phyloP scores from a whole-genome alignment of 2,113 vertebrate species.

The Neotoma lepida region DNA sequence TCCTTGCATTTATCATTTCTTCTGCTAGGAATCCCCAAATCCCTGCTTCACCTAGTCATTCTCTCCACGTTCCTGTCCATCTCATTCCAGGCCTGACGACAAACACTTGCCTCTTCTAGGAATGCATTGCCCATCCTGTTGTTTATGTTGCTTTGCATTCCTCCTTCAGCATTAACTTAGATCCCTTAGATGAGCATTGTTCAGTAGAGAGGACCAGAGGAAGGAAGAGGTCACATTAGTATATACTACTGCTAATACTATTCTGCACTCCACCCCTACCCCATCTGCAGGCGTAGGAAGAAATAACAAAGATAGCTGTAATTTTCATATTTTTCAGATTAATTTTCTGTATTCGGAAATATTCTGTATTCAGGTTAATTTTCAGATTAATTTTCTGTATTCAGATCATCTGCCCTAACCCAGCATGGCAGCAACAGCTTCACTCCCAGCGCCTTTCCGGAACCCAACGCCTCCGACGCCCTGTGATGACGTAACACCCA shows the following conservation, averaged over 20 bases:
- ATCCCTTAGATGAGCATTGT: not conserved
- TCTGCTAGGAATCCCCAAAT: slow-evolving; percentile 10
- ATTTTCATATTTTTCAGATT: not conserved
- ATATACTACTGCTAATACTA: not conserved
- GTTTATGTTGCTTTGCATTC: not conserved
- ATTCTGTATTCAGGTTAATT: not conserved
- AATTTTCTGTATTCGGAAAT: fast-evolving
- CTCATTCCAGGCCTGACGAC: not conserved
- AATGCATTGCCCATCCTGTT: not conserved
- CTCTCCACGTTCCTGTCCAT: not conserved
- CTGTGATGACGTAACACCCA: slow-evolving; percentile 33
- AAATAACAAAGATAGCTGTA: not conserved
- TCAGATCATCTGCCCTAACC: not conserved
- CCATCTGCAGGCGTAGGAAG: not conserved
- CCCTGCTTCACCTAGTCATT: not conserved
- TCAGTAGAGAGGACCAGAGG: not conserved
- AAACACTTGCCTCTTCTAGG: not conserved
- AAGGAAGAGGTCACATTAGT: not conserved
- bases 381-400: fast-evolving
- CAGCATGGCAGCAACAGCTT: not conserved
- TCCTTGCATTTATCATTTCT: not conserved
- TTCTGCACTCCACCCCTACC: not conserved
- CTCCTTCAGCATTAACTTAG: not conserved
- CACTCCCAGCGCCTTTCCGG: fast-evolving
- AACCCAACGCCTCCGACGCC: not conserved